Conservation (phyloP, 2,888 invertebrate species). For the Ormyrus nitidulus region DNA sequence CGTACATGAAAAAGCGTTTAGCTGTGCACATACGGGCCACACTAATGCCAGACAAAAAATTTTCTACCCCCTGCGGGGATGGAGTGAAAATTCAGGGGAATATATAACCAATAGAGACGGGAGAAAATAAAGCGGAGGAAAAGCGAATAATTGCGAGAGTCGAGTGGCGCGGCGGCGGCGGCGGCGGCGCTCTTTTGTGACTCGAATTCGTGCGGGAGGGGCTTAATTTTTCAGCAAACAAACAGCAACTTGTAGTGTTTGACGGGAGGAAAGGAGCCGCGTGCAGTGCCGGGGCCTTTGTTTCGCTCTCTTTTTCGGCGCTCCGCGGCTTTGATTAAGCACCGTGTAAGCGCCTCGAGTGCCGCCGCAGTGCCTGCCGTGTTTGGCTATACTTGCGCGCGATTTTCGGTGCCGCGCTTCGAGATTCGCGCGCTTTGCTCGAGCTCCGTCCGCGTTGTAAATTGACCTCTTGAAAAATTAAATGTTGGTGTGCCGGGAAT, state of each 20-base stretch:
- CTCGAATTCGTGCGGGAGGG: background rate
- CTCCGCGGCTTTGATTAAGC: slow-evolving; percentile 8
- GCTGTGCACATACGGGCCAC: slow-evolving; percentile 41
- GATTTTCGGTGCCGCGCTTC: too few species aligned
- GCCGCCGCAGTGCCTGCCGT: background rate
- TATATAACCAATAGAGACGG: slow-evolving; percentile 33
- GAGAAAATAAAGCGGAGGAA: slow-evolving; percentile 3
- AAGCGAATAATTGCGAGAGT: slow-evolving; percentile 26
- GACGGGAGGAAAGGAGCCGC: slow-evolving; percentile 29
- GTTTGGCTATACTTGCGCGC: background rate
- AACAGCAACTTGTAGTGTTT: slow-evolving; percentile 42
- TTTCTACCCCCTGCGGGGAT: background rate
- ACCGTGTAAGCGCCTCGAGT: background rate
- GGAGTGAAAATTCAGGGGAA: background rate
- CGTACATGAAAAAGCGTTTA: slow-evolving; percentile 57
- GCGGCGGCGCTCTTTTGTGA: slow-evolving; percentile 29
- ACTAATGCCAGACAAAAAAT: slow-evolving; percentile 10
- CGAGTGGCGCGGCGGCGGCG: slow-evolving; percentile 7
- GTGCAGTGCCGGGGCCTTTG: slow-evolving; percentile 3
- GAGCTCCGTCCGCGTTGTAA: too few species aligned
- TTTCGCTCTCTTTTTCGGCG: background rate
- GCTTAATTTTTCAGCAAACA: slow-evolving; percentile 51
- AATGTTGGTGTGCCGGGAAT: too few species aligned
- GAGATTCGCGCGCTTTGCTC: too few species aligned
- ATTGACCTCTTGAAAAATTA: too few species aligned